phyloP scores from a whole-genome alignment of 2,888 invertebrate genomes.

The Camponotus fellah region DNA sequence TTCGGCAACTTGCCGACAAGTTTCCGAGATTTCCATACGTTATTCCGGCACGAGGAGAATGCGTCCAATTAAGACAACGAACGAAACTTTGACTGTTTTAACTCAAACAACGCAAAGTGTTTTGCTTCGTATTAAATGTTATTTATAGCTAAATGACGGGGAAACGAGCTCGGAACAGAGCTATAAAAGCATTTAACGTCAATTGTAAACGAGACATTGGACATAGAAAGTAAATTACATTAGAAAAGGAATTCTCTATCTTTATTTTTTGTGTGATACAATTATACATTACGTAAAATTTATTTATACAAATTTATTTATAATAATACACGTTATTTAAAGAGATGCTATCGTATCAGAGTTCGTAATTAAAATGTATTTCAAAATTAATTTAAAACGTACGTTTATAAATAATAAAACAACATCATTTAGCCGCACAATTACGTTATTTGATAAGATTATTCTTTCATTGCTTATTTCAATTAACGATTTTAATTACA shows the following conservation, averaged over 20 bases:
- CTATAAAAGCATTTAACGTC: neutral
- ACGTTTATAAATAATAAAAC: neutral
- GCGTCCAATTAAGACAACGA: constrained; percentile 45
- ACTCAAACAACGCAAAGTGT: constrained; percentile 21
- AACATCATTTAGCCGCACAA: neutral
- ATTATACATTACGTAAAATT: neutral
- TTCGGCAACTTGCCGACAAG: constrained; percentile 48
- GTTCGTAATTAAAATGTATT: constrained; percentile 12
- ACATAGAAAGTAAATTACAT: neutral
- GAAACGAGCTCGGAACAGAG: neutral
- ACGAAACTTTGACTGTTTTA: constrained; percentile 34
- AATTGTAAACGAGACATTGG: neutral
- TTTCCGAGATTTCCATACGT: constrained; percentile 51
- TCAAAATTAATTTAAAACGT: neutral
- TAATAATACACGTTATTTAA: neutral
- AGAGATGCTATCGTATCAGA: neutral
- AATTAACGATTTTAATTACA: neutral
- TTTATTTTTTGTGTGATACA: neutral
- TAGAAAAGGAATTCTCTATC: neutral
- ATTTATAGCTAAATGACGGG: neutral
- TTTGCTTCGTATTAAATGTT: constrained; percentile 20
- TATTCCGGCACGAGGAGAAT: constrained; percentile 24
- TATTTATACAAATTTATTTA: no score
- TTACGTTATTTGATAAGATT: neutral
- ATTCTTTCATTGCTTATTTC: neutral